These are phyloP conservation scores for Halcyon badia DNA, from an alignment of 2,797 vertebrate genomes.

Conservation along the genomic window DNA sequence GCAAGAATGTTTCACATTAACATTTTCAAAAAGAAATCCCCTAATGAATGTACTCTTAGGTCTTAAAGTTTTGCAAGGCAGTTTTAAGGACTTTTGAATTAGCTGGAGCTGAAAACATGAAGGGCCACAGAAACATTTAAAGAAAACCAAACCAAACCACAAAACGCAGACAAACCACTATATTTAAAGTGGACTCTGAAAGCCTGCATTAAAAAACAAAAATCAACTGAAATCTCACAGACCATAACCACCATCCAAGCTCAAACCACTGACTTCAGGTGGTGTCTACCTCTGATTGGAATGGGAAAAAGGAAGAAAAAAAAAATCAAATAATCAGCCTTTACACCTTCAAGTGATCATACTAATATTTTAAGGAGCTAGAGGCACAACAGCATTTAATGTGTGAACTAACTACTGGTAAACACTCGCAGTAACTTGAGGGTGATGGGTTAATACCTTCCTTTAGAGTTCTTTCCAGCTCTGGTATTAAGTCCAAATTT, in stretches of 20 bases:
- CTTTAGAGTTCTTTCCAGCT: not conserved
- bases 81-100: not conserved
- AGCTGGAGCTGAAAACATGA: not conserved
- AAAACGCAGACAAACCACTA: not conserved
- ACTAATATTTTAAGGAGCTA: not conserved
- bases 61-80: not conserved
- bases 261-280: not conserved
- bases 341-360: not conserved
- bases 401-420: not conserved
- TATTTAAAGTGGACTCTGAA: not conserved
- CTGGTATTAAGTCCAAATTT: not conserved
- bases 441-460: not conserved
- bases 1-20: not conserved
- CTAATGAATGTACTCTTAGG: not conserved
- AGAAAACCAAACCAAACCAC: not conserved
- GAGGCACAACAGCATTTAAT: not conserved
- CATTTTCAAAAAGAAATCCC: not conserved
- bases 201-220: not conserved
- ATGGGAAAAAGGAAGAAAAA: not conserved
- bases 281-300: not conserved
- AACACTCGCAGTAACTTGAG: not conserved
- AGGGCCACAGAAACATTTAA: not conserved
- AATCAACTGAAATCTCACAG: not conserved
- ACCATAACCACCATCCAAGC: not conserved
- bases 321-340: not conserved